Evolutionary conservation across 2,797 vertebrate species (phyloP), one percentile per base, ranked within the genome.

Genomic region (Spondyliosoma cantharus): DNA sequence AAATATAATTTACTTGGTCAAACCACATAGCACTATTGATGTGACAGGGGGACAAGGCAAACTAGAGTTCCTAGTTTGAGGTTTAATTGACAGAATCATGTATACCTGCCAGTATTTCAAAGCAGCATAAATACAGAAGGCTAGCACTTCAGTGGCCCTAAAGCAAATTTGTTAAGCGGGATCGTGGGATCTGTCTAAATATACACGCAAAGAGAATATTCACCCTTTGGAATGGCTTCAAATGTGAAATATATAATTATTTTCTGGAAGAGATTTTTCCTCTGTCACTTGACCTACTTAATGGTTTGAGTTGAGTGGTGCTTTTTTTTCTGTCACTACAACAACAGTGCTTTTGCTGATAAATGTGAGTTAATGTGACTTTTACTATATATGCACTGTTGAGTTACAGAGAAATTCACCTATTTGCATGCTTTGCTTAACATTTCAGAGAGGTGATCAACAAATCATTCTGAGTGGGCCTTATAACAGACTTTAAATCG

Each of bases 231-330:
- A 84, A 61, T 49, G 25, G 75, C 68, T 85, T 80, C 73, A 66
- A 82, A 82, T 73, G 56, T 68, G 63, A 80, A 53, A 75, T 87
- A 71, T 76, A 67, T 81, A 54, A 79, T 77, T 88, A 83, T 88
- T 78, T 84, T 60, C 27, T 20, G 27, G 13, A 17, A 71, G 45
- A 80, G 42, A 60, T 76, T 78, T 74, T 67, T 76, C 15, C 37
- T 76, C 49, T 57, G 46, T 81, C 66, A 57, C 72, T 87, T 86
- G 66, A 86, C 87, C 89, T 78, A 84, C 72, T 89, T 91, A 77
- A 80, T 78, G 63, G 54, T 74, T 83, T 70, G 71, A 84, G 56
- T 73, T 73, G 71, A 84, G 56, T 75, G 4, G 22, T 62, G 59
- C 82, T 80, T 74, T 79, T 79, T 80, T 76, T 76, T 77, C 66